Base-by-base conservation (phyloP, 2,888 invertebrate genomes). In the Acanthoscelides obtectus region DNA sequence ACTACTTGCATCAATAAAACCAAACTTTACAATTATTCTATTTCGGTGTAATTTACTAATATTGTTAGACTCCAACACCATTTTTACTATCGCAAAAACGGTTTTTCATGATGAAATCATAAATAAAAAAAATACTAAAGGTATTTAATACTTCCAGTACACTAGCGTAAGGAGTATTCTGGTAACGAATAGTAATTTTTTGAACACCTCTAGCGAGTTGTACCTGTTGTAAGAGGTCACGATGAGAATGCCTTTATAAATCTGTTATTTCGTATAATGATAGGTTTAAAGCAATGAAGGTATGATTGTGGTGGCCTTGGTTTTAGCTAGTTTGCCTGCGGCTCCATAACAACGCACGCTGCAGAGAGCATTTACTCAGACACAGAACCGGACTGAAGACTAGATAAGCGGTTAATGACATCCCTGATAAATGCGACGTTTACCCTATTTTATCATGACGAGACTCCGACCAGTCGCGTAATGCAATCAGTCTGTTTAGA, bases 251-350 rank as follows among this genome's bases (percentile, higher is more conserved):
- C 71, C 72, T 74, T 72, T 67, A 72, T 71, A 70, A 72, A 76
- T 79, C 74, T 77, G 77, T 79, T 77, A 79, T 80, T 77, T 79
- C 79, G 78, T 79, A 76, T 77, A 74, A 76, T 77, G 77, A 75
- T 75, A 72, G 75, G 78, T 78, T 79, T 79, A 81, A 81, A 81
- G 80, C 79, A 81, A 81, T 77, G 78, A 77, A 78, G 78, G 81
- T 83, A 83, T 82, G 82, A 83, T 83, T 83, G 81, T 80, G 80
- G 79, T 84, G 84, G 82, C 84, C 84, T 85, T 85, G 83, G 79
- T 77, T 82, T 78, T 75, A 78, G 77, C 77, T 77, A 77, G 76
- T 74, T 70, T 72, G 79, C 79, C 77, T 72, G 71, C 70, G 76
- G 77, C 77, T 45, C 45, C 45, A 45, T 12, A 45, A 80, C 83